Evolutionary conservation across 2,113 vertebrate species (phyloP).

Genomic region (Motacilla tschutschensis): DNA sequence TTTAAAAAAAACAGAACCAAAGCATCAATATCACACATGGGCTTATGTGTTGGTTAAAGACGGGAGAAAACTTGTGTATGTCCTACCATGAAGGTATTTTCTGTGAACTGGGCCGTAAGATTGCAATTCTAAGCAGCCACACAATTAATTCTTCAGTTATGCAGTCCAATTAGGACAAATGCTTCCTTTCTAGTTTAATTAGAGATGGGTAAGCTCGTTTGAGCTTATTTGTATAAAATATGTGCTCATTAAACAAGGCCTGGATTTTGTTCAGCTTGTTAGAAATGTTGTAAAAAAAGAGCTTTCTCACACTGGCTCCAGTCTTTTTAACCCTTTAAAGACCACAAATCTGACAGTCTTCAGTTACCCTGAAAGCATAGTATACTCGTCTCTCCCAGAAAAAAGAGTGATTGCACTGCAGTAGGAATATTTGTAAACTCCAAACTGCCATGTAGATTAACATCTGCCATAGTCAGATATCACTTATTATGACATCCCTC

Average conservation of each 20-base stretch:
- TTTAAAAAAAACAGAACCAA: background rate
- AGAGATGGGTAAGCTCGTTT: constrained; percentile 70
- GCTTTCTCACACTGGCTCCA: constrained; percentile 62
- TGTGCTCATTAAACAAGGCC: constrained; percentile 76
- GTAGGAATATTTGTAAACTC: background rate
- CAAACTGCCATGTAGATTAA: background rate
- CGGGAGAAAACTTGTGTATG: constrained; percentile 47
- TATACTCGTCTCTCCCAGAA: background rate
- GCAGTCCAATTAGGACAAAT: constrained; percentile 78
- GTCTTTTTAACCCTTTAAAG: constrained; percentile 56
- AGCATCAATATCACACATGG: background rate
- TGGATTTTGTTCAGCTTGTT: constrained; percentile 77
- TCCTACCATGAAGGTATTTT: constrained; percentile 45
- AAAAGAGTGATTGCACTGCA: background rate
- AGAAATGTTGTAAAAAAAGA: constrained; percentile 62
- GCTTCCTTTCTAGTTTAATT: constrained; percentile 77
- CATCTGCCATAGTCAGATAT: background rate
- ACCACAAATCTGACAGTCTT: constrained; percentile 5
- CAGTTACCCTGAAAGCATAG: background rate
- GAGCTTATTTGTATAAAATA: constrained; percentile 81
- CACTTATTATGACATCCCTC: background rate
- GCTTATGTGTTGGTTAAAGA: constrained; percentile 3
- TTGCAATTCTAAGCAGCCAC: constrained; percentile 73
- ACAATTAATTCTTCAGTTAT: constrained; percentile 77
- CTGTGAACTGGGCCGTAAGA: constrained; percentile 66